Evolutionary conservation across 92 coral and sea anemone genomes (phyloP), one percentile per base, ranked within the genome.

Genomic region (Diadumene lineata): DNA sequence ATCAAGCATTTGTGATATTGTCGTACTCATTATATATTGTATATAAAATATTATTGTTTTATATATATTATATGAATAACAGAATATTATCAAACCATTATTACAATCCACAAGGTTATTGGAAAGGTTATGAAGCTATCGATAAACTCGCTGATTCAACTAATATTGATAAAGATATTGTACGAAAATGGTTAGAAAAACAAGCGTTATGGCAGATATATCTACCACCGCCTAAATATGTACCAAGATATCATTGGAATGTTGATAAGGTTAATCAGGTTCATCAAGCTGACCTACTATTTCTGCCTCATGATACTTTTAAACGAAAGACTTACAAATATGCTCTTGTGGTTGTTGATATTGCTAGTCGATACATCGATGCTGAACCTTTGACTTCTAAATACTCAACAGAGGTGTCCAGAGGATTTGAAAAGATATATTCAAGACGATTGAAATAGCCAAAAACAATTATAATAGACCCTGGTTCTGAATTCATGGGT

Each of bases 401-500:
- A 43, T 23, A 69, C 0, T 69, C 75, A 11, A 3, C 66, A 0
- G 80, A 21, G 65, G 4, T 75, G 0, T 66, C 82, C 0, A 66
- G 56, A 66, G 82, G 50, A 22, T 67, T 67, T 31, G 31, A 25
- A 1, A 77, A 27, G 31, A 66, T 77, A 0, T 77, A 67, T 18
- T 67, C 75, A 0, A 17, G 82, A 48, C 33, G 60, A 1, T 65
- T 78, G 0, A 68, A 53, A 16, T 78, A 60, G 76, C 82, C 82
- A 3, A 0, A 68, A 2, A 50, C 76, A 0, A 0, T 78, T 30
- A 78, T 78, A 2, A 68, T 78, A 11, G 82, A 78, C 24, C 75
- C 75, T 1, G 81, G 81, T 0, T 44, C 4, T 23, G 81, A 76
- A 29, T 76, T 76, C 38, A 76, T 76, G 81, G 82, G 82, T 11